These are phyloP conservation scores for Nematolebias whitei DNA, from an alignment of 2,113 vertebrate genomes.

Conservation along the genomic window DNA sequence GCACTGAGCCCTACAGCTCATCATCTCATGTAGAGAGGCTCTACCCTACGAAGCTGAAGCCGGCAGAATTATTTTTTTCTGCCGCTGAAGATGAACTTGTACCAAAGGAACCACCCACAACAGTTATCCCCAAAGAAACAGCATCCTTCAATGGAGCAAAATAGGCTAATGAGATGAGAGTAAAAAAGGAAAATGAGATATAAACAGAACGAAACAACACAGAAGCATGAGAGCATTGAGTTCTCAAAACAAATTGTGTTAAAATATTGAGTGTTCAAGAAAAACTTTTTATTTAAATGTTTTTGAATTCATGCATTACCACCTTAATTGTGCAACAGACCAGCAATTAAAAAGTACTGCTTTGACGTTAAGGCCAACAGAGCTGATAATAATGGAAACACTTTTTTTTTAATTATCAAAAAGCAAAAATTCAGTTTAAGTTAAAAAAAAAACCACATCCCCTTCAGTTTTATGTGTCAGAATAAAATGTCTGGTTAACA, in stretches of 20 bases:
- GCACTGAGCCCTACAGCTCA: constrained; percentile 56
- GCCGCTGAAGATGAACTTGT: constrained; percentile 38
- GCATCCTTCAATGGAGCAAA: constrained; percentile 38
- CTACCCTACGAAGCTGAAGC: constrained; percentile 32
- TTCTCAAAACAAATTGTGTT: constrained; percentile 29
- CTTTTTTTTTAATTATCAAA: no score
- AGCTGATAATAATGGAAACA: no score
- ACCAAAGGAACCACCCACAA: constrained; percentile 63
- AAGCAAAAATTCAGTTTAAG: no score
- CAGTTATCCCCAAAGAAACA: constrained; percentile 44
- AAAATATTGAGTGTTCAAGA: background rate
- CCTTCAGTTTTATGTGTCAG: no score
- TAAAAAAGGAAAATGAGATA: constrained; percentile 17
- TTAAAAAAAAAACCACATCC: no score
- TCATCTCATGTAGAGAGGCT: constrained; percentile 54
- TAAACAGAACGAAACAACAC: constrained; percentile 22
- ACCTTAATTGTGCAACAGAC: no score
- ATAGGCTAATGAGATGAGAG: constrained; percentile 58
- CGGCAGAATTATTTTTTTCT: constrained; percentile 28
- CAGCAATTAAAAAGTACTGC: no score
- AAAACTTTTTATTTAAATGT: background rate
- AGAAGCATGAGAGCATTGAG: constrained; percentile 11
- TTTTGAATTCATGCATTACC: background rate
- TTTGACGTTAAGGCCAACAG: no score
- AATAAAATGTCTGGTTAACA: no score